Evolutionary conservation across 2,113 vertebrate species (phyloP).

Genomic region (Xerus inauris): DNA sequence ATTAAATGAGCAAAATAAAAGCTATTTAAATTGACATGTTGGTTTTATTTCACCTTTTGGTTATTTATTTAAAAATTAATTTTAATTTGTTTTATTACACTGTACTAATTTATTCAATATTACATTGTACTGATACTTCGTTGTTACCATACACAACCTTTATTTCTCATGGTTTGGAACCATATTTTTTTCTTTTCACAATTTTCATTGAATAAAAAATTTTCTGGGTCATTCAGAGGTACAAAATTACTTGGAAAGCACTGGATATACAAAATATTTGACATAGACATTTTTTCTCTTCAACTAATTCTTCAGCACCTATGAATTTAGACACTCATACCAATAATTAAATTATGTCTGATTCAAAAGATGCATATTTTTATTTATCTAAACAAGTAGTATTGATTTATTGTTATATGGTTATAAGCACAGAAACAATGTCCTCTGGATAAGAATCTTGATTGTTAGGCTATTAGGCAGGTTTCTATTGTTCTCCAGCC

Average conservation of each 20-base stretch:
- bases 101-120: neutral
- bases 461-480: neutral
- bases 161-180: neutral
- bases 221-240: neutral
- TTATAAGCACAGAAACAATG: neutral
- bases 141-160: neutral
- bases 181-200: neutral
- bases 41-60: neutral
- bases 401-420: neutral
- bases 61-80: no score
- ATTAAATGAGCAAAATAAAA: neutral
- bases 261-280: neutral
- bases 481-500: neutral
- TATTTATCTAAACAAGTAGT: slow-evolving; percentile 2
- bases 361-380: neutral
- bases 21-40: neutral
- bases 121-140: neutral
- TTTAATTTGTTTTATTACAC: neutral
- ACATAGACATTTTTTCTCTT: neutral
- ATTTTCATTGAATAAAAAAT: neutral
- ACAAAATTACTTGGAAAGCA: neutral
- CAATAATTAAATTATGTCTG: neutral
- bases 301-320: neutral
- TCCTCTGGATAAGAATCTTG: neutral
- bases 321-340: slow-evolving; percentile 25